phyloP scores from a whole-genome alignment of 2,797 vertebrate species.

The Acanthis flammea region DNA sequence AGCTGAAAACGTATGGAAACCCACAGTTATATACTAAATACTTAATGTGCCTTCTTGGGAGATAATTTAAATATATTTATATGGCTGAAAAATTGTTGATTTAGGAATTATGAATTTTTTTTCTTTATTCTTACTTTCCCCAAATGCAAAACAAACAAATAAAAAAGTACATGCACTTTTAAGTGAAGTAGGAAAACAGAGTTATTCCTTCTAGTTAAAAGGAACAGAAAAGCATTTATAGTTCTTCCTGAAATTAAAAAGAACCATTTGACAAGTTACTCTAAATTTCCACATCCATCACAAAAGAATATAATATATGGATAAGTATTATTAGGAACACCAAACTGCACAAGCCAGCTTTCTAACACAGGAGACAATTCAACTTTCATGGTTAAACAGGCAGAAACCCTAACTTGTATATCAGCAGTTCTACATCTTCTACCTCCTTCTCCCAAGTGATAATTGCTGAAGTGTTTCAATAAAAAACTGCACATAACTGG shows the following conservation, averaged over 20 bases:
- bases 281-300: neutral
- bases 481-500: neutral
- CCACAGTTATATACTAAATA: neutral
- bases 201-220: neutral
- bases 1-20: neutral
- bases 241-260: neutral
- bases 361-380: neutral
- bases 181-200: neutral
- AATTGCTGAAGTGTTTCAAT: neutral
- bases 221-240: neutral
- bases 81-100: neutral
- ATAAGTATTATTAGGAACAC: neutral
- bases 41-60: neutral
- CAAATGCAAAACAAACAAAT: neutral
- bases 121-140: neutral
- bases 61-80: neutral
- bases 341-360: neutral
- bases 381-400: neutral
- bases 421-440: neutral
- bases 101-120: neutral
- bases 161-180: neutral
- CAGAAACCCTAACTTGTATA: neutral
- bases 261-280: neutral
- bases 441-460: neutral
- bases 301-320: neutral